phyloP scores from a whole-genome alignment of 2,113 vertebrate genomes.

The Struthio camelus region DNA sequence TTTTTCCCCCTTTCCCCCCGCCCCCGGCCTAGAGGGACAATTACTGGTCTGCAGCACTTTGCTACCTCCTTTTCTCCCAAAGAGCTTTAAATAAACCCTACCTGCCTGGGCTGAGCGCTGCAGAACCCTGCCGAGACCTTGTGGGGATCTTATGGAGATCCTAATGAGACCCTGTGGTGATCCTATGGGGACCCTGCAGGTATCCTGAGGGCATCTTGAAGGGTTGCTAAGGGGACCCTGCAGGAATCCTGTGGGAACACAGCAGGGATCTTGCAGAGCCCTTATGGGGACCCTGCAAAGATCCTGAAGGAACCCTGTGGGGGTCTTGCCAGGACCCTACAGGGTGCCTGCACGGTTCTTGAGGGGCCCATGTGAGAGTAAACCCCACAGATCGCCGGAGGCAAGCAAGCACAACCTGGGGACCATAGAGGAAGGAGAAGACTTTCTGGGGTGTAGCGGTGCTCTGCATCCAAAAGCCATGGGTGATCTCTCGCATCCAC shows the following conservation, averaged over 20 bases:
- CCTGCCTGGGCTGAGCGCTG: neutral
- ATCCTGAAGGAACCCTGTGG: neutral
- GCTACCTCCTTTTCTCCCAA: neutral
- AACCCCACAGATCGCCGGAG: neutral
- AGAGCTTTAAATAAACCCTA: neutral
- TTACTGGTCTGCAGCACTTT: neutral
- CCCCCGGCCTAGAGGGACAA: neutral
- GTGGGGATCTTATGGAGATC: no score
- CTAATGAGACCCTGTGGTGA: neutral
- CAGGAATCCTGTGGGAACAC: fast-evolving
- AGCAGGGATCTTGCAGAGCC: neutral
- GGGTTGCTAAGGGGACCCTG: neutral
- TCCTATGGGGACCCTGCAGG: fast-evolving
- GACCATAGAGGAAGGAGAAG: neutral
- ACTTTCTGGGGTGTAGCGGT: neutral
- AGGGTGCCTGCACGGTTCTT: neutral
- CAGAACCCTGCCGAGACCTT: fast-evolving
- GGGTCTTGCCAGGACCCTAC: neutral
- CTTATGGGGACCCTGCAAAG: neutral
- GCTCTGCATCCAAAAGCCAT: neutral
- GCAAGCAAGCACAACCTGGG: fast-evolving
- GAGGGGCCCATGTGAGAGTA: neutral
- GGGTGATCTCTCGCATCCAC: neutral
- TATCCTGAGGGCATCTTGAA: neutral
- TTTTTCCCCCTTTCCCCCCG: neutral